Percentiles rank a stretch among this genome's conserved stretches.
These are phyloP conservation scores for Lampris megalopsis DNA, from an alignment of 2,113 vertebrate genomes.

Conservation along the genomic window DNA sequence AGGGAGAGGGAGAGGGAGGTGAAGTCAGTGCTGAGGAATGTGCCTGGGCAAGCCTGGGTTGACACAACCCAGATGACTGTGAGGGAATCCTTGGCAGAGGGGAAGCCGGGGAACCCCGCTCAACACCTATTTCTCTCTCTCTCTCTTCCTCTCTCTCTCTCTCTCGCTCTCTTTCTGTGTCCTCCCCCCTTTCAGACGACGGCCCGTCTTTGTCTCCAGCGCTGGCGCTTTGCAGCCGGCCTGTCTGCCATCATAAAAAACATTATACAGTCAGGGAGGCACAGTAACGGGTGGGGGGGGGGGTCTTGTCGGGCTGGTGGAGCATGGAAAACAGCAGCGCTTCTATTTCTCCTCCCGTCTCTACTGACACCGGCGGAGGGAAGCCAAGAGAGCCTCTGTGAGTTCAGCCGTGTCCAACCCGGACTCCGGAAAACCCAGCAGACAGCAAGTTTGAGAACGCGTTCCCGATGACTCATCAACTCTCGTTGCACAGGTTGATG, in stretches of 20 bases:
- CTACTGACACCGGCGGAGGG: slow-evolving; percentile 48
- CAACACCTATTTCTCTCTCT: slow-evolving; percentile 54
- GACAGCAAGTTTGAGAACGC: slow-evolving; percentile 48
- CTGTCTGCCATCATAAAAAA: slow-evolving; percentile 73
- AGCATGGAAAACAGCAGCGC: slow-evolving; percentile 72
- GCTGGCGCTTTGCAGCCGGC: slow-evolving; percentile 43
- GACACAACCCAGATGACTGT: slow-evolving; percentile 80
- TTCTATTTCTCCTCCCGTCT: slow-evolving; percentile 53
- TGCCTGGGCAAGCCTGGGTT: slow-evolving; percentile 78
- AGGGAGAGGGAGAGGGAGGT: slow-evolving; percentile 39
- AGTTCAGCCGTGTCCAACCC: slow-evolving; percentile 57
- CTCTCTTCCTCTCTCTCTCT: slow-evolving; percentile 30
- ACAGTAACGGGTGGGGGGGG: slow-evolving; percentile 57
- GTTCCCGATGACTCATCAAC: slow-evolving; percentile 54
- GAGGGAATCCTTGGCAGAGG: slow-evolving; percentile 87
- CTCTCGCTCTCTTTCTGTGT: not conserved
- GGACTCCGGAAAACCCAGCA: slow-evolving; percentile 54
- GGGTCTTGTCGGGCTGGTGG: slow-evolving; percentile 69
- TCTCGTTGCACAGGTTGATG: slow-evolving; percentile 41
- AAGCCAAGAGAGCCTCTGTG: slow-evolving; percentile 50
- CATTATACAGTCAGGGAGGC: slow-evolving; percentile 64
- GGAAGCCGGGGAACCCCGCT: slow-evolving; percentile 80
- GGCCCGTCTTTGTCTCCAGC: slow-evolving; percentile 68
- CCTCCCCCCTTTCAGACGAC: slow-evolving; percentile 17
- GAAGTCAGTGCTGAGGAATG: slow-evolving; percentile 84